Evolutionary conservation across 2,888 invertebrate genomes (phyloP).

Genomic region (Atherix ibis): DNA sequence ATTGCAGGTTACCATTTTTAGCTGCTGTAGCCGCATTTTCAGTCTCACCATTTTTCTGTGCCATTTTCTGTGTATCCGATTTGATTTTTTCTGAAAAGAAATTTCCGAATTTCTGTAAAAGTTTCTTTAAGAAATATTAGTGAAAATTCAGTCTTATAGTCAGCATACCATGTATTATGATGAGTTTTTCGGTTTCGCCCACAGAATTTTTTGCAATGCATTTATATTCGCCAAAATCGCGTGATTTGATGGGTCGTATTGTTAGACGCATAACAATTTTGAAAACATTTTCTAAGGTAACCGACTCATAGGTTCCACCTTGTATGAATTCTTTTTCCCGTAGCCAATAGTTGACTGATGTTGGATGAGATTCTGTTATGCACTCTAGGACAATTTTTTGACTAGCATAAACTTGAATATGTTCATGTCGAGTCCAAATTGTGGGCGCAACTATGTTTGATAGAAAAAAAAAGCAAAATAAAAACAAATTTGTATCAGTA

Average conservation of each 20-base stretch:
- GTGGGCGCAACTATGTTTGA: conserved; percentile 24
- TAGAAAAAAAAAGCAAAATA: not conserved
- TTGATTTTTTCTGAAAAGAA: too few relatives aligned
- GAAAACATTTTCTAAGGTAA: conserved; percentile 55
- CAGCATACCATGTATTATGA: conserved; percentile 16
- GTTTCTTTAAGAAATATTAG: too few relatives aligned
- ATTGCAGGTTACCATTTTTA: too few relatives aligned
- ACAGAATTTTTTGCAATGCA: conserved; percentile 69
- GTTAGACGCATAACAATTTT: conserved; percentile 60
- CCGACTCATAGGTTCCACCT: conserved; percentile 29
- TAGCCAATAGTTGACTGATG: conserved; percentile 29
- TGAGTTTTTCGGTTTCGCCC: conserved; percentile 40
- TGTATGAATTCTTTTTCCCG: conserved; percentile 28
- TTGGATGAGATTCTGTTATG: conserved; percentile 28
- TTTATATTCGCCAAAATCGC: conserved; percentile 63
- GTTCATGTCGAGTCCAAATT: conserved; percentile 26
- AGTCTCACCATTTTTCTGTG: too few relatives aligned
- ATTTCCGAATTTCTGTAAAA: too few relatives aligned
- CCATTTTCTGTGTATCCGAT: too few relatives aligned
- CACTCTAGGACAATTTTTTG: conserved; percentile 29
- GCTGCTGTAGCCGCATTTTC: too few relatives aligned
- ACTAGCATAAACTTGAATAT: conserved; percentile 25
- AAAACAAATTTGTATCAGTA: not conserved
- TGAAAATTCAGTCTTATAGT: too few relatives aligned
- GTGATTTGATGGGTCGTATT: conserved; percentile 43